Conservation (phyloP, 2,113 vertebrate genomes). For the Heterochromis multidens region DNA sequence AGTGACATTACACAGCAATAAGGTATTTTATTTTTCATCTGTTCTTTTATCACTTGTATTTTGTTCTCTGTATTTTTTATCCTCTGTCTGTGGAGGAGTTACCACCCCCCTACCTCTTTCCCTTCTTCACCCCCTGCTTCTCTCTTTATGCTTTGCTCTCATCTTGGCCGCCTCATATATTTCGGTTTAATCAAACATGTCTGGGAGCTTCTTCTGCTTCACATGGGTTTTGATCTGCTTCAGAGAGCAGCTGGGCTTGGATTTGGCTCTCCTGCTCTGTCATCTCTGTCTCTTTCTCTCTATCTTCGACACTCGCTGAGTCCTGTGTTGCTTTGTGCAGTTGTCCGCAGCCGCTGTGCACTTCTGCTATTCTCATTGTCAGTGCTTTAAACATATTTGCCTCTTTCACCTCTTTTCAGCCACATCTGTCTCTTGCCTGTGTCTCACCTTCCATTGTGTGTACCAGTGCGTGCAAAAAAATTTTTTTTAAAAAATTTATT, state of each 20-base stretch:
- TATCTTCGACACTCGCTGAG: not conserved
- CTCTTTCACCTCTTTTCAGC: not conserved
- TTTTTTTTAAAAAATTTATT: not conserved
- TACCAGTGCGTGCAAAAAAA: not conserved
- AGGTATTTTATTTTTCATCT: not conserved
- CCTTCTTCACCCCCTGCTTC: not conserved
- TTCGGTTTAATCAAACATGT: constrained; percentile 65
- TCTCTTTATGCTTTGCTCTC: constrained; percentile 37
- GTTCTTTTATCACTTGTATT: not conserved
- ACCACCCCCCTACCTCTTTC: not conserved
- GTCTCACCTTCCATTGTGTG: not conserved
- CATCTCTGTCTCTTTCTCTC: not conserved
- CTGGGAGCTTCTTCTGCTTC: constrained; percentile 50
- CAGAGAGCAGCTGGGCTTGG: constrained; percentile 44
- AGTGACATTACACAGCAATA: not conserved
- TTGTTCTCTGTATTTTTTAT: not conserved
- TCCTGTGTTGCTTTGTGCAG: not conserved
- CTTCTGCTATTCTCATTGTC: not conserved
- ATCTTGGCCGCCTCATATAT: constrained; percentile 49
- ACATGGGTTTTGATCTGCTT: constrained; percentile 59
- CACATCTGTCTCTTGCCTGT: not conserved
- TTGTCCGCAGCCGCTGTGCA: not conserved
- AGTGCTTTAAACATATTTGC: not conserved
- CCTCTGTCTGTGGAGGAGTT: constrained; percentile 6
- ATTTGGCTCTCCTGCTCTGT: constrained; percentile 12